Conservation (phyloP, 2,797 vertebrate species). For the Aulostomus chinensis region DNA sequence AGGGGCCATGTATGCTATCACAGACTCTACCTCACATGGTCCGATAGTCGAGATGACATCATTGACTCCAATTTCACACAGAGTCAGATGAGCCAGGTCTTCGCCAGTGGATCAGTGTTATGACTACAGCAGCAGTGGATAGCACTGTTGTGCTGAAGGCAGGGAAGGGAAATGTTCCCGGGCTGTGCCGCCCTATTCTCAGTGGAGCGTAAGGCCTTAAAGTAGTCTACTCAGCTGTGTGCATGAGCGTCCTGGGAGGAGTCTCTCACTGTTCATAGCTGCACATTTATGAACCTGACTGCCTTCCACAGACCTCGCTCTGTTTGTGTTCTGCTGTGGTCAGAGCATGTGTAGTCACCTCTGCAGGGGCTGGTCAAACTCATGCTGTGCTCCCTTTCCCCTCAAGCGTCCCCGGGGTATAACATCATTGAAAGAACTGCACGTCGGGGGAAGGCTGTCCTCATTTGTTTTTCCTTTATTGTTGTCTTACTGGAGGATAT, state of each 20-base stretch:
- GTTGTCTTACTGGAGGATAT: constrained; percentile 36
- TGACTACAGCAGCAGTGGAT: constrained; percentile 55
- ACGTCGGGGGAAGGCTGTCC: constrained; percentile 9
- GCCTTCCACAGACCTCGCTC: constrained; percentile 44
- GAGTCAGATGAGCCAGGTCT: constrained; percentile 36
- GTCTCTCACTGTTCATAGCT: constrained; percentile 44
- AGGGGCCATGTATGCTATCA: constrained; percentile 42
- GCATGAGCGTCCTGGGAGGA: constrained; percentile 43
- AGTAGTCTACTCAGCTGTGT: constrained; percentile 45
- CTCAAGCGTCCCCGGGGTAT: constrained; percentile 16
- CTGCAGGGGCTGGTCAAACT: constrained; percentile 53
- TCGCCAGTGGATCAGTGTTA: constrained; percentile 45
- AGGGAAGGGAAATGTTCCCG: constrained; percentile 37
- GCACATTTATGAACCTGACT: constrained; percentile 73
- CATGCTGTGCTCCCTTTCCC: constrained; percentile 38
- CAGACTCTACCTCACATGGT: constrained; percentile 28
- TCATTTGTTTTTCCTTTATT: constrained; percentile 22
- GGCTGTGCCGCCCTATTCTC: constrained; percentile 40
- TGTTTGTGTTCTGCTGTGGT: constrained; percentile 71
- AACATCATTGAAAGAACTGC: constrained; percentile 33
- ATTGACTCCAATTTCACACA: constrained; percentile 38
- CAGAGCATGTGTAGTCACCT: constrained; percentile 71
- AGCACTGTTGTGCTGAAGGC: constrained; percentile 38
- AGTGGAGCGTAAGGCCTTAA: constrained; percentile 40
- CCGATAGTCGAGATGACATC: constrained; percentile 51